phyloP scores from a whole-genome alignment of 2,888 invertebrate genomes.

The Sminthurides aquaticus region DNA sequence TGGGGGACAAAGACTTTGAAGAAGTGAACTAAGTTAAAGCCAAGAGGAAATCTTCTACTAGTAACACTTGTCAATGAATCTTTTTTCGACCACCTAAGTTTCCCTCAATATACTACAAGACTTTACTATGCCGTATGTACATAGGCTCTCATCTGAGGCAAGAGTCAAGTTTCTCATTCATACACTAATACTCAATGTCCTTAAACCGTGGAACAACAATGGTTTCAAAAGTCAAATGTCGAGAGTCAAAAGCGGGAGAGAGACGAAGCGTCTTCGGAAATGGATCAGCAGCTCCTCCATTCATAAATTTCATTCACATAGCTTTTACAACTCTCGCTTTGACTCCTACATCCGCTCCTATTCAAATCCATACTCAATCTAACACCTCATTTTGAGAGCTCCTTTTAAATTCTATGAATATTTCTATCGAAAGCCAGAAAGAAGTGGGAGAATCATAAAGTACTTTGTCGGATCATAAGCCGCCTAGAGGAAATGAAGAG shows the following conservation, averaged over 20 bases:
- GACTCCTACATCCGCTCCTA: neutral
- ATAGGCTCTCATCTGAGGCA: neutral
- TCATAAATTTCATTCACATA: neutral
- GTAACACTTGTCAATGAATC: neutral
- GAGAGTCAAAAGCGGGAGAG: neutral
- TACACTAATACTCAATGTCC: no score
- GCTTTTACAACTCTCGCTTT: neutral
- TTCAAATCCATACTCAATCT: neutral
- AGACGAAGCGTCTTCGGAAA: neutral
- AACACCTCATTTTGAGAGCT: neutral
- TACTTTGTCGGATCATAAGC: no score
- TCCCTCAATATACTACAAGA: no score
- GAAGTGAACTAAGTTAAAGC: no score
- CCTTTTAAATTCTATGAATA: neutral
- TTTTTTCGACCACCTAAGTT: neutral
- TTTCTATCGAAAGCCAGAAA: no score
- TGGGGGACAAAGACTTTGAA: no score
- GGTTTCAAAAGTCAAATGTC: neutral
- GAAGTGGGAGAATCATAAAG: no score
- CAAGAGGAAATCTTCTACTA: neutral
- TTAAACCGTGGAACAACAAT: no score
- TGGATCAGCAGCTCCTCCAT: neutral
- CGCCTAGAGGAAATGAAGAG: no score
- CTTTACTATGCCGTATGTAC: neutral
- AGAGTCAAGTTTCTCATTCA: no score